phyloP scores from a whole-genome alignment of 2,113 vertebrate species.

The Stercorarius parasiticus region DNA sequence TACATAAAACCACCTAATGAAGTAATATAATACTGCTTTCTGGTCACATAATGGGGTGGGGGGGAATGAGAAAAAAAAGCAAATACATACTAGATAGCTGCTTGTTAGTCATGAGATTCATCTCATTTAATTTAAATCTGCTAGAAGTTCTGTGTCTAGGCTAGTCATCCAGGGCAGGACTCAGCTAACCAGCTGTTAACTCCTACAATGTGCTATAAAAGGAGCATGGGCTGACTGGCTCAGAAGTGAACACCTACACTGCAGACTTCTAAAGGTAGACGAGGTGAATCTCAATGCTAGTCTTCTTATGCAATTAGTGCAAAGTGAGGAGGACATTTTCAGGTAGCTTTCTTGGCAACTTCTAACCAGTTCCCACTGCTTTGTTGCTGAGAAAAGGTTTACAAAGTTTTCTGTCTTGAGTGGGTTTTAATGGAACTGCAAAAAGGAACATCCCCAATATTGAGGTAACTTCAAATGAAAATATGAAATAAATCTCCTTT shows the following conservation, averaged over 20 bases:
- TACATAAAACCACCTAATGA: background rate
- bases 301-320: background rate
- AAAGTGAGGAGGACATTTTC: background rate
- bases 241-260: constrained; percentile 23
- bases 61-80: background rate
- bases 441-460: background rate
- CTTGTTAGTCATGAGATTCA: background rate
- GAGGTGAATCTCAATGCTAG: background rate
- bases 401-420: background rate
- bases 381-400: background rate
- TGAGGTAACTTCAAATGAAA: background rate
- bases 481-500: background rate
- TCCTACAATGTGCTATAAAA: constrained; percentile 31
- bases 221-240: background rate
- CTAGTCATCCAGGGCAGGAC: constrained; percentile 10
- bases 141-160: background rate
- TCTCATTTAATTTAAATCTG: background rate
- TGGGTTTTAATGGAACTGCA: background rate
- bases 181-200: constrained; percentile 51
- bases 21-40: background rate
- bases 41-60: background rate
- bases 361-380: background rate
- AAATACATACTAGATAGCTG: background rate
- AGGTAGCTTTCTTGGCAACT: background rate
- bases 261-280: background rate